Conservation (phyloP, 2,113 vertebrate genomes). For the Dunckerocampus dactyliophorus region DNA sequence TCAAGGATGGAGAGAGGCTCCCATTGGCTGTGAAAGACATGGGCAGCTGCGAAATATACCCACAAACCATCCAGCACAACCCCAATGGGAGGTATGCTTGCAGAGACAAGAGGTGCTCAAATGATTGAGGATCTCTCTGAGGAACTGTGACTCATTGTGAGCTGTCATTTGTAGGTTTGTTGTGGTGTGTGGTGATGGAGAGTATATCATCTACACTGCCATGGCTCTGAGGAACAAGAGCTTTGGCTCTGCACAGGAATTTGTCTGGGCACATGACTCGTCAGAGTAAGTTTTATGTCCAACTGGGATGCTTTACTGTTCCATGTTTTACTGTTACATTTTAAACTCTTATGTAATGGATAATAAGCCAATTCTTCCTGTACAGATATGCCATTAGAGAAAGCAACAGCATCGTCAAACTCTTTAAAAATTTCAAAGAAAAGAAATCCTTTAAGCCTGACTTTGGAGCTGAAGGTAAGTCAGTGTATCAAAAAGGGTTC, state of each 20-base stretch:
- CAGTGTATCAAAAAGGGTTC: background rate
- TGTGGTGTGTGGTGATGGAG: constrained; percentile 96
- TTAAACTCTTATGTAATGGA: background rate
- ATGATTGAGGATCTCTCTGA: background rate
- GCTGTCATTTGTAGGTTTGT: constrained; percentile 77
- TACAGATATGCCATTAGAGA: constrained; percentile 92
- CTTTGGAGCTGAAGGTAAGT: constrained; percentile 94
- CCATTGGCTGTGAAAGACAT: constrained; percentile 97
- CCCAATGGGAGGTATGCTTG: constrained; percentile 88
- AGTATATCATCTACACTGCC: constrained; percentile 98
- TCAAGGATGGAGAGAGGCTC: constrained; percentile 94
- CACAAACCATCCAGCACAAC: constrained; percentile 98
- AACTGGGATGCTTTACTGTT: background rate
- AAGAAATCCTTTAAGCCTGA: constrained; percentile 98
- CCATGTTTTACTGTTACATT: background rate
- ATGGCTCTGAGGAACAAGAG: constrained; percentile 99
- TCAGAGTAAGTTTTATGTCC: constrained; percentile 85
- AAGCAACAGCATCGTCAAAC: constrained; percentile 94
- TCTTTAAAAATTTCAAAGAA: constrained; percentile 99
- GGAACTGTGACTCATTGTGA: constrained; percentile 2
- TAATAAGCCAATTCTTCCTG: background rate
- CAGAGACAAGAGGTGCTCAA: background rate
- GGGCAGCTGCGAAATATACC: constrained; percentile 99
- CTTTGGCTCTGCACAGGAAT: constrained; percentile 97
- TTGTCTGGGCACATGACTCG: constrained; percentile 97